phyloP scores from a whole-genome alignment of 1,140 invertebrate genomes.

The Drosophila bocki region DNA sequence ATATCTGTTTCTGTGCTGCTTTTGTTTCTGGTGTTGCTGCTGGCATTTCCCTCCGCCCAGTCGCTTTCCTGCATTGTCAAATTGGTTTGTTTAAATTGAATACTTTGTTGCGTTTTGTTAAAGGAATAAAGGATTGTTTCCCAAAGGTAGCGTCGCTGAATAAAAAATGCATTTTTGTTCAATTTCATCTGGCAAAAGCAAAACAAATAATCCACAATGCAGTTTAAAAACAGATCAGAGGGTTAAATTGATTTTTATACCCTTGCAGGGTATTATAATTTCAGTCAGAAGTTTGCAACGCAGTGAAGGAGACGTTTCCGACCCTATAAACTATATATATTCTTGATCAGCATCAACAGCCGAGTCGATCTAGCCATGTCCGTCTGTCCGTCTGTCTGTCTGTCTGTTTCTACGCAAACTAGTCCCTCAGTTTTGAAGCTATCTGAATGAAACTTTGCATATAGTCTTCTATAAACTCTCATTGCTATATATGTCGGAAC shows the following conservation, averaged over 20 bases:
- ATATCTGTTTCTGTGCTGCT: conserved; percentile 35
- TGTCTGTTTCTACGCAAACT: too few species aligned
- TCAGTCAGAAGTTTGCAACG: too few species aligned
- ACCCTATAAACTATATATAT: too few species aligned
- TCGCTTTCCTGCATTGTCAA: conserved; percentile 60
- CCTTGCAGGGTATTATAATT: too few species aligned
- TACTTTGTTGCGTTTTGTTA: conserved; percentile 51
- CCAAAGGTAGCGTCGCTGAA: neutral
- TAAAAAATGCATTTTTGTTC: conserved; percentile 32
- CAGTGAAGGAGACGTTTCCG: too few species aligned
- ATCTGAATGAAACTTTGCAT: too few species aligned
- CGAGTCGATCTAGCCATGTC: too few species aligned
- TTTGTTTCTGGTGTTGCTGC: conserved; percentile 36
- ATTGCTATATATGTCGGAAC: too few species aligned
- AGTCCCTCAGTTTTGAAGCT: too few species aligned
- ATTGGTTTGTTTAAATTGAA: conserved; percentile 81
- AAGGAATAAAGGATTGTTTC: conserved; percentile 20
- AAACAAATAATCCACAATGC: neutral
- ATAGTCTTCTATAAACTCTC: too few species aligned
- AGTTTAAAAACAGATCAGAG: neutral
- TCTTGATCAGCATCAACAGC: too few species aligned
- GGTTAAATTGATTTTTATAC: conserved; percentile 25
- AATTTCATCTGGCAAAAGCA: conserved; percentile 11
- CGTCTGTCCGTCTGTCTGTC: too few species aligned
- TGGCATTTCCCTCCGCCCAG: conserved; percentile 27